Conservation (phyloP, 2,888 invertebrate species). For the Drosophila kambysellisi region DNA sequence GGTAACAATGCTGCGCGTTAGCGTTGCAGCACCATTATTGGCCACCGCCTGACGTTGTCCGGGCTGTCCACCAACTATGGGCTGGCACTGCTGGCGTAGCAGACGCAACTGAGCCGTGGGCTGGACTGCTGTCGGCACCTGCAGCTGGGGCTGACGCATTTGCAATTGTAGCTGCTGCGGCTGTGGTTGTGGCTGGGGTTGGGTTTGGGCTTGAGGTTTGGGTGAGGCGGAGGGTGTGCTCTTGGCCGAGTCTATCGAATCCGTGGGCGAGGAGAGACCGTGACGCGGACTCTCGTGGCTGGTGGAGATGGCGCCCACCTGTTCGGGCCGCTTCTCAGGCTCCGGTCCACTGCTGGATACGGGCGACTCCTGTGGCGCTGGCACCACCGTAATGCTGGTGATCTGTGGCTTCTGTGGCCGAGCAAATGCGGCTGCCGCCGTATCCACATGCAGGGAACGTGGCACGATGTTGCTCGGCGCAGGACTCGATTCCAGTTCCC, state of each 20-base stretch:
- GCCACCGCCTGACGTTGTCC: slow-evolving; percentile 81
- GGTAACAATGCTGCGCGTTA: slow-evolving; percentile 92
- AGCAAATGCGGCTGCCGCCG: slow-evolving; percentile 53
- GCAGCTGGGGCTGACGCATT: slow-evolving; percentile 42
- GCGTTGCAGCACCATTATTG: slow-evolving; percentile 47
- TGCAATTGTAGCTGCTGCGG: slow-evolving; percentile 53
- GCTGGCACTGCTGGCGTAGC: slow-evolving; percentile 55
- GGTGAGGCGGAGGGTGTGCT: slow-evolving; percentile 72
- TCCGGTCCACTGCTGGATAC: slow-evolving; percentile 76
- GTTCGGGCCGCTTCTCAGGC: slow-evolving; percentile 89
- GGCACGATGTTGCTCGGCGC: not conserved
- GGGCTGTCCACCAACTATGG: slow-evolving; percentile 15
- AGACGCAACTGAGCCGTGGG: slow-evolving; percentile 56
- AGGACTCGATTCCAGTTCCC: slow-evolving; percentile 48
- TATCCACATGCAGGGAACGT: slow-evolving; percentile 62
- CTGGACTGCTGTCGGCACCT: slow-evolving; percentile 16
- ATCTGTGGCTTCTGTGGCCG: slow-evolving; percentile 65
- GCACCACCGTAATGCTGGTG: slow-evolving; percentile 83
- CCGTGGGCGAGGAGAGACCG: slow-evolving; percentile 87
- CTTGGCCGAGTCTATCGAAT: slow-evolving; percentile 74
- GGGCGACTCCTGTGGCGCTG: slow-evolving; percentile 85
- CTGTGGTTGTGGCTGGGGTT: slow-evolving; percentile 41
- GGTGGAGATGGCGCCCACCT: slow-evolving; percentile 93
- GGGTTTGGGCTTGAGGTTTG: slow-evolving; percentile 39
- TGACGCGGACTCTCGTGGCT: slow-evolving; percentile 91